These are phyloP conservation scores for Pseudorhiza aurosa DNA, from an alignment of 30 jellyfish, hydroid and myxozoan species.

Conservation along the genomic window DNA sequence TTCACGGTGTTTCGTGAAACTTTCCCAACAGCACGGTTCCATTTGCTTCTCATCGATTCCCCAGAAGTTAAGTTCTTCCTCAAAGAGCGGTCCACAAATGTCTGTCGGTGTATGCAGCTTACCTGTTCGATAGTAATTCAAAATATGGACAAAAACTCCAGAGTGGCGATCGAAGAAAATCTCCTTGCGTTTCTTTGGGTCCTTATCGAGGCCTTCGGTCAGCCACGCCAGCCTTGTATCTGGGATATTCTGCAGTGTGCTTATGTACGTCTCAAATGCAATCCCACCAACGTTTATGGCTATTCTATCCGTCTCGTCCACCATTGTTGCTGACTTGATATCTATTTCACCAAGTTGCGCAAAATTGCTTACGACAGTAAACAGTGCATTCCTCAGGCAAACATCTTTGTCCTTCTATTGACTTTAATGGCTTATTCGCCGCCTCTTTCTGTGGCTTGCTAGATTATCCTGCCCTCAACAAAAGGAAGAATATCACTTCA, in stretches of 20 bases:
- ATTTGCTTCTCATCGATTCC: constrained; percentile 98
- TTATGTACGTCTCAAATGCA: constrained; percentile 81
- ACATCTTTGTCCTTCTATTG: constrained; percentile 8
- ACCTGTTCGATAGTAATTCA: constrained; percentile 93
- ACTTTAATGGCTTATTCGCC: background rate
- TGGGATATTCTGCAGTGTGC: constrained; percentile 90
- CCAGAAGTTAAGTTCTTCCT: constrained; percentile 97
- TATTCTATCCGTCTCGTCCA: constrained; percentile 80
- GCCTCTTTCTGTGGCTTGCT: constrained; percentile 16
- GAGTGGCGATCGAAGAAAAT: constrained; percentile 96
- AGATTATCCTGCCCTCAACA: background rate
- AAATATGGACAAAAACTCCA: constrained; percentile 93
- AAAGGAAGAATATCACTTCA: background rate
- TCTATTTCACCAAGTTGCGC: constrained; percentile 6
- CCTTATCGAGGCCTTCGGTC: constrained; percentile 81
- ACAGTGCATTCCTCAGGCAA: background rate
- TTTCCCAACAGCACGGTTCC: constrained; percentile 99
- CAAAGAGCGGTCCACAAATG: constrained; percentile 93
- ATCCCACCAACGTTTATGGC: constrained; percentile 89
- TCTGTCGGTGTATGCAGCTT: constrained; percentile 95
- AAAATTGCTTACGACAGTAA: background rate
- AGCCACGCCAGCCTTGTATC: constrained; percentile 98
- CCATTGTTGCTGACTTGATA: constrained; percentile 28
- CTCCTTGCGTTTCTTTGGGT: constrained; percentile 63
- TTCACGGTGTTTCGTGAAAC: constrained; percentile 94